These are phyloP conservation scores for Gastrophysa polygoni DNA, from an alignment of 2,888 invertebrate genomes.

Conservation along the genomic window DNA sequence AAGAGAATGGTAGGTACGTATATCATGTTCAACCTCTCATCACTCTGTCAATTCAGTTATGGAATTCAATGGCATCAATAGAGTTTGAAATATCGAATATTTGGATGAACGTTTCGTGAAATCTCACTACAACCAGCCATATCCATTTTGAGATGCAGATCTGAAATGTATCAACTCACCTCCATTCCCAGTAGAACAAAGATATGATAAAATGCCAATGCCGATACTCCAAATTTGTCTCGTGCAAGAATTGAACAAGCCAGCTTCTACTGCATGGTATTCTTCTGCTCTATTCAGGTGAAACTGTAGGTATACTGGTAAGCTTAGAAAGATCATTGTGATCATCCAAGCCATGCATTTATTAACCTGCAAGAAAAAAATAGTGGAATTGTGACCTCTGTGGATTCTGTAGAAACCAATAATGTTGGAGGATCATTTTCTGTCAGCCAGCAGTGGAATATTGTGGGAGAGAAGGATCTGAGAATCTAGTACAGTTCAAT, in stretches of 20 bases:
- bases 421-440: too few relatives aligned
- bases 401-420: too few relatives aligned
- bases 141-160: not conserved
- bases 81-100: too few relatives aligned
- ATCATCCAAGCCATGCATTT: conserved; percentile 22
- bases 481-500: too few relatives aligned
- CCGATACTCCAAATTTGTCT: conserved; percentile 37
- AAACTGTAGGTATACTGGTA: conserved; percentile 5
- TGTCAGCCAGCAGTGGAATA: too few relatives aligned
- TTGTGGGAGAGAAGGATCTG: too few relatives aligned
- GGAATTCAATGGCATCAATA: too few relatives aligned
- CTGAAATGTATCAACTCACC: conserved; percentile 20
- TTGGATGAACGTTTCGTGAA: conserved; percentile 4
- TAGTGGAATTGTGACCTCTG: too few relatives aligned
- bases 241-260: conserved; percentile 35
- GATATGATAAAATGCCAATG: conserved; percentile 31
- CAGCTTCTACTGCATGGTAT: conserved; percentile 28
- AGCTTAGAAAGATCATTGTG: not conserved
- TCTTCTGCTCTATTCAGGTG: conserved; percentile 18
- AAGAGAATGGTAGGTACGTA: too few relatives aligned
- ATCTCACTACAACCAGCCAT: conserved; percentile 7
- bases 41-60: too few relatives aligned
- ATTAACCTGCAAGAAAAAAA: conserved; percentile 6
- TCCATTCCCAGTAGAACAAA: conserved; percentile 34
- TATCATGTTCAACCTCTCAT: too few relatives aligned